Base-by-base conservation (phyloP, 35 echinoderm and acorn worm genomes). In the Ophiothrix spiculata region DNA sequence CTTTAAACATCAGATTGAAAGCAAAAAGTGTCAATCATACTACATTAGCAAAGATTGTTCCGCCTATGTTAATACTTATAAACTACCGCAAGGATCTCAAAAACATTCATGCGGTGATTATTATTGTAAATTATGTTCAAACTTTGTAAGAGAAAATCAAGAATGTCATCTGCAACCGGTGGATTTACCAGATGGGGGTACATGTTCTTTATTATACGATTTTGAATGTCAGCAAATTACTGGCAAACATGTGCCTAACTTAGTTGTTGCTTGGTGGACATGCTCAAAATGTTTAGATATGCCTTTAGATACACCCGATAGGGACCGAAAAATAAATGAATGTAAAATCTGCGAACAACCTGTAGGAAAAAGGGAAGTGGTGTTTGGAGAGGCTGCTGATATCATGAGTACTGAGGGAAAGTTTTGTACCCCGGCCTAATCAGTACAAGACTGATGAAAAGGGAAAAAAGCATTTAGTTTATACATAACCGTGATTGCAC, bases 101-200 rank as follows among this genome's bases (percentile, higher is more conserved):
- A 3, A 78, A 17, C 76, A 78, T 39, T 16, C 1, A 12, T 78
- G 76, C 38, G 11, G 76, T 37, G 76, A 78, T 17, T 37, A 35
- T 36, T 78, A 37, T n/a, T 78, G 76, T 36, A 78, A 78, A 15
- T 17, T 78, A 17, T 78, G 76, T 78, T 37, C 35, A 76, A 10
- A 11, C 17, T 35, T 2, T 78, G 11, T 34, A 1, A 23, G 1
- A 14, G 19, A 36, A 37, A 34, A 78, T 78, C 76, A 78, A 16
- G 4, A 10, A 37, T 12, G 76, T 31, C 29, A 76, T 76, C 13
- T 78, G 76, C 11, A 39, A 36, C 14, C 14, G 32, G 1, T 2
- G 17, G 33, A 37, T 15, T n/a, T 69, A 2, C 60, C 60, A 10
- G 42, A 49, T 49, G 74, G 74, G n/a, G 13, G 34, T 34, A 12